A percentile compares a stretch with the other conserved stretches of the same genome.
Evolutionary conservation across 2,888 invertebrate genomes (phyloP).

Genomic region (Meloe dianella): DNA sequence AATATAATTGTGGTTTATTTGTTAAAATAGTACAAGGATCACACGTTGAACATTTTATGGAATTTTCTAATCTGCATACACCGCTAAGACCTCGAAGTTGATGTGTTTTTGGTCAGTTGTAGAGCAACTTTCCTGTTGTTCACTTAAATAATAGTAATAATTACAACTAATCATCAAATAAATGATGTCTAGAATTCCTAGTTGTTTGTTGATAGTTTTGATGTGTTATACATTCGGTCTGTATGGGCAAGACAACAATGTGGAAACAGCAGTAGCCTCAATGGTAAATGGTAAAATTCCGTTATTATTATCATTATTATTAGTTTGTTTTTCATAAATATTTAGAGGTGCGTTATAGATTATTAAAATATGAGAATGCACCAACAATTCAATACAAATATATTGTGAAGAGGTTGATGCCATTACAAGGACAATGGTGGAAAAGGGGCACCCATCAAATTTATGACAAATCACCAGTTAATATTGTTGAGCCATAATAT

Average conservation of each 20-base stretch:
- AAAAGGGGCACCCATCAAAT: slow-evolving; percentile 50
- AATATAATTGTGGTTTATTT: neutral
- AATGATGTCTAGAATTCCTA: neutral
- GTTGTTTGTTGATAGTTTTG: neutral
- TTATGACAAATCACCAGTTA: slow-evolving; percentile 32
- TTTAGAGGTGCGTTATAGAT: neutral
- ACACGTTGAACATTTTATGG: neutral
- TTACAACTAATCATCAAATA: neutral
- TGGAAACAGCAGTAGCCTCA: neutral
- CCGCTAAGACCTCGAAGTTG: neutral
- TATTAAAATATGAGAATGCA: slow-evolving; percentile 33
- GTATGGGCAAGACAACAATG: neutral
- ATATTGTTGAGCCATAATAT: slow-evolving; percentile 34
- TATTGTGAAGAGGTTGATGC: slow-evolving; percentile 41
- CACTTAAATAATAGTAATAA: neutral
- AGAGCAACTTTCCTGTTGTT: neutral
- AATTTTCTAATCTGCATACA: slow-evolving; percentile 19
- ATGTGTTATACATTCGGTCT: neutral
- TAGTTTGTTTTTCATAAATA: neutral
- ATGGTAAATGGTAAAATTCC: neutral
- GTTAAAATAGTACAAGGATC: slow-evolving; percentile 20
- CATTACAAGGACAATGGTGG: slow-evolving; percentile 50
- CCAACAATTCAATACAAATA: slow-evolving; percentile 52
- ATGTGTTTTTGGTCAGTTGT: neutral
- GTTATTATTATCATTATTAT: neutral